A percentile compares a stretch with the other conserved stretches of the same genome.
These are phyloP conservation scores for Netelia melanura DNA, from an alignment of 2,888 invertebrate genomes.

Conservation along the genomic window DNA sequence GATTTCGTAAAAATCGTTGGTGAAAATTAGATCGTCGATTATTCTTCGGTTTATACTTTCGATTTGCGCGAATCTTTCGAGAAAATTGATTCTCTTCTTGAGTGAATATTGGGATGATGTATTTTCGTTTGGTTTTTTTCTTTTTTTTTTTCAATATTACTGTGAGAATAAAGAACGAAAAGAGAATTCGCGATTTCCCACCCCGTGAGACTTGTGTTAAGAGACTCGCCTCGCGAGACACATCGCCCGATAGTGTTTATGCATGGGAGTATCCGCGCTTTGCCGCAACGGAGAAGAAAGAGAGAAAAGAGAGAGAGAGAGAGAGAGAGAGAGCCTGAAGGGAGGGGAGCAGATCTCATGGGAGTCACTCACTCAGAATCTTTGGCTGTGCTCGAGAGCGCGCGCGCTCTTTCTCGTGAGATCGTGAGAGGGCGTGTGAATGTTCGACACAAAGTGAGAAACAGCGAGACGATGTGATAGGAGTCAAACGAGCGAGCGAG, in stretches of 20 bases:
- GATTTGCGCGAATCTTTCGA: neutral
- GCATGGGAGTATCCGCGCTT: neutral
- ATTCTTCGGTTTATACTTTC: neutral
- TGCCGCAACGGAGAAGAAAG: neutral
- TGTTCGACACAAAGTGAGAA: slow-evolving; percentile 65
- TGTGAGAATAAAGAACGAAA: neutral
- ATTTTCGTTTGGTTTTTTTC: neutral
- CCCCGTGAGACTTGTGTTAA: slow-evolving; percentile 40
- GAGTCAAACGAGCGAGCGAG: slow-evolving; percentile 44
- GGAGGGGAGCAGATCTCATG: slow-evolving; percentile 47
- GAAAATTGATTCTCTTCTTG: neutral
- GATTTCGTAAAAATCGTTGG: neutral
- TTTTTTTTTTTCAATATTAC: slow-evolving; percentile 8
- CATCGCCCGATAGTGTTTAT: neutral
- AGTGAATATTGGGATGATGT: slow-evolving; percentile 7
- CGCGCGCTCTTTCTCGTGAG: slow-evolving; percentile 57
- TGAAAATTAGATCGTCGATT: neutral
- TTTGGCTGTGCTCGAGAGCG: slow-evolving; percentile 41
- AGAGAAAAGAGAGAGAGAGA: too few species aligned
- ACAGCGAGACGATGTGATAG: slow-evolving; percentile 49
- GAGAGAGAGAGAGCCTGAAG: neutral
- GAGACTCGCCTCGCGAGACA: slow-evolving; percentile 6
- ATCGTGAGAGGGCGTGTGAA: slow-evolving; percentile 74
- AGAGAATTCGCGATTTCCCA: neutral
- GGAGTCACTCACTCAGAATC: slow-evolving; percentile 35